Base-by-base conservation (phyloP, 2,888 invertebrate species). In the Leptinotarsa peninsularis region DNA sequence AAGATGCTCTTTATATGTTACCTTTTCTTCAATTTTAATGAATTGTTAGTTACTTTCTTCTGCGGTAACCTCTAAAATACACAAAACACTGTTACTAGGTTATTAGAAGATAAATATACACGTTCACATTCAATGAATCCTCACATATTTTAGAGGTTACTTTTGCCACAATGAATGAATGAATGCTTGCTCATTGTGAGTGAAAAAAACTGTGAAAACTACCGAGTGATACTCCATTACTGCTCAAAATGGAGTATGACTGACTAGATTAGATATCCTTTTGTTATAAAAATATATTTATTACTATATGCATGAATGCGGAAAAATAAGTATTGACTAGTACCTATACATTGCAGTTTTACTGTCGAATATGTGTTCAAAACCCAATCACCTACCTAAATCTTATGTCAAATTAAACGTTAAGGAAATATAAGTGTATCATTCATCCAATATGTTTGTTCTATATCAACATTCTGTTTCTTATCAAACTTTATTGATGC, bases 321-420 rank as follows among this genome's bases (percentile, higher is more conserved):
- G 79, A 82, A 81, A 80, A 84, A 83, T 85, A 85, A 85, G 84
- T 86, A 86, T 86, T 84, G 83, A 85, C 83, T 87, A 88, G 87
- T 87, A 87, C 86, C 87, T 88, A 87, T 86, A 86, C 83, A 85
- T 86, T 85, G 85, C 87, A 87, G 87, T 87, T 86, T 86, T 86
- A 88, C 87, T 87, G 87, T 88, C 86, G 83, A 56, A 86, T 87
- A 88, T 88, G 88, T 89, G 88, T 89, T 88, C 88, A 88, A 85
- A 87, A 88, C 87, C 88, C 88, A 88, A 88, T 88, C 88, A 88
- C 87, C 87, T 88, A 87, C 85, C 86, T 87, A 87, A 80, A 85
- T 87, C 86, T 87, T 87, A 88, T 87, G 87, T 87, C 86, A 86
- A 87, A 87, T 86, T 84, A 87, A 88, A 87, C 56, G 71, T 75